These are phyloP conservation scores for Bradypodion ventrale DNA, from an alignment of 2,797 vertebrate species.

Conservation along the genomic window DNA sequence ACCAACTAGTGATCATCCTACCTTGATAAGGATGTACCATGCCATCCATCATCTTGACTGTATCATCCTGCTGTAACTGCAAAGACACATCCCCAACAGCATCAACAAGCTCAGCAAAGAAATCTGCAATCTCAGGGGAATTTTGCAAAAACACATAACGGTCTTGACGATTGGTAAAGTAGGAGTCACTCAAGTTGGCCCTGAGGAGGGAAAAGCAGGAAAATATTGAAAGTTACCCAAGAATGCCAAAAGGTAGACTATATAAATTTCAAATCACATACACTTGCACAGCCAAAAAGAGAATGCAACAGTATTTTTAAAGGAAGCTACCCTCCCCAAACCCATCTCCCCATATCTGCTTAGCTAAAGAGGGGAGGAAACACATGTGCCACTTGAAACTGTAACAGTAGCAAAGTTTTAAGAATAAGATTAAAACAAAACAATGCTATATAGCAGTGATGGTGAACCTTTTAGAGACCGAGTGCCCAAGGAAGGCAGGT, in stretches of 20 bases:
- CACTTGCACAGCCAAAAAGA: not conserved
- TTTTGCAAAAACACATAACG: slow-evolving; percentile 92
- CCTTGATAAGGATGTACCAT: slow-evolving; percentile 95
- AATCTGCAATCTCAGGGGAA: slow-evolving; percentile 89
- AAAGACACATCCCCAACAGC: slow-evolving; percentile 91
- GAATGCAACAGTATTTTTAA: not conserved
- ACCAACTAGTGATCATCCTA: slow-evolving; percentile 47
- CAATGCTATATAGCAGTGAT: no score
- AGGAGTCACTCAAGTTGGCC: slow-evolving; percentile 96
- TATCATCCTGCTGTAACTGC: slow-evolving; percentile 87
- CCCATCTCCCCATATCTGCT: not conserved
- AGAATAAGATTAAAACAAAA: not conserved
- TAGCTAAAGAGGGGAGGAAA: not conserved
- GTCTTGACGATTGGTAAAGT: slow-evolving; percentile 98
- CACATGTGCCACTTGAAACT: not conserved
- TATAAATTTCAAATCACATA: not conserved
- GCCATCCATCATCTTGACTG: slow-evolving; percentile 84
- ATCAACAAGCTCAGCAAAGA: slow-evolving; percentile 90
- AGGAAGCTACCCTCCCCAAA: not conserved
- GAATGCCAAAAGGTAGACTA: no score
- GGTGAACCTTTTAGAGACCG: no score
- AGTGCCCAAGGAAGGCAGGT: no score
- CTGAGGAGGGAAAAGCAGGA: slow-evolving; percentile 69
- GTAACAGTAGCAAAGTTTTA: not conserved
- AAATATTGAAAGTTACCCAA: not conserved